Evolutionary conservation across 2,113 vertebrate genomes (phyloP).

Genomic region (Protobothrops mucrosquamatus): DNA sequence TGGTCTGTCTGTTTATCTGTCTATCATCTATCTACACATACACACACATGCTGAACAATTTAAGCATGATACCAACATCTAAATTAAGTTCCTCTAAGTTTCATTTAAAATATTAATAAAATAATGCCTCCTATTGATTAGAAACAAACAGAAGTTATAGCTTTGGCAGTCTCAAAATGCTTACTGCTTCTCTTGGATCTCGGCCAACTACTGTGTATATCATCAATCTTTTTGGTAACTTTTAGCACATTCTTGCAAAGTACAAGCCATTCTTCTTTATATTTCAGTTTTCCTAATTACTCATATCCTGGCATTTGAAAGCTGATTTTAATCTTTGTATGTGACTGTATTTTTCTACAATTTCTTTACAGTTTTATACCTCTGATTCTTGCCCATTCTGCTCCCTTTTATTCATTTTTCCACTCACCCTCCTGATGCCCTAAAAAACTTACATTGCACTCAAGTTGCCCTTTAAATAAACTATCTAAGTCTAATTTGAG

Average conservation of each 20-base stretch:
- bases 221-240: neutral
- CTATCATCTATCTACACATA: neutral
- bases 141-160: neutral
- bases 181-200: neutral
- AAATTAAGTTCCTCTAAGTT: neutral
- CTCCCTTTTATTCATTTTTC: neutral
- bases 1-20: neutral
- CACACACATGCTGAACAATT: neutral
- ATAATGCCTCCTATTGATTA: neutral
- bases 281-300: neutral
- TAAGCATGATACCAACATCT: neutral
- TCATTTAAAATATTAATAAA: neutral
- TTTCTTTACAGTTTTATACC: neutral
- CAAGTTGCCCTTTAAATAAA: neutral
- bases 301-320: neutral
- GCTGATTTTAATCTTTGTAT: neutral
- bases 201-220: neutral
- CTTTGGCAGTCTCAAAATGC: neutral
- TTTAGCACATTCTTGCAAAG: neutral
- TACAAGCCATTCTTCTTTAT: neutral
- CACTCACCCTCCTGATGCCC: neutral
- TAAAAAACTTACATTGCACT: neutral
- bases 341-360: neutral
- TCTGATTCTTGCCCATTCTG: neutral
- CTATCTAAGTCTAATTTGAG: neutral